Conservation (phyloP, 2,797 vertebrate genomes). For the Tangara arthus region DNA sequence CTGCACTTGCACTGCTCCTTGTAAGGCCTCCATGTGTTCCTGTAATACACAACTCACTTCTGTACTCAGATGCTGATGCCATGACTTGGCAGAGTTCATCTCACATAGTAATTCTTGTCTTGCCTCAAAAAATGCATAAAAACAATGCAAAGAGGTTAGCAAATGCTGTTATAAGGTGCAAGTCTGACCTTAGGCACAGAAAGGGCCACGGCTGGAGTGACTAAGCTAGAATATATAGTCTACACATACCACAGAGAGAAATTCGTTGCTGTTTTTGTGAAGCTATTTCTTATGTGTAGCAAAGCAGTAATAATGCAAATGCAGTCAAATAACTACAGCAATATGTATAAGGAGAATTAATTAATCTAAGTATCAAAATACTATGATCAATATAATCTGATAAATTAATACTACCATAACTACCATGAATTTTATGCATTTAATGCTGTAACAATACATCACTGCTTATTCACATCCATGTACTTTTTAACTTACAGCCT, state of each 20-base stretch:
- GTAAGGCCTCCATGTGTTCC: not conserved
- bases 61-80: not conserved
- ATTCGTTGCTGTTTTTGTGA: not conserved
- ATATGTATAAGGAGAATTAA: not conserved
- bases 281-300: not conserved
- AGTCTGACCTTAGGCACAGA: not conserved
- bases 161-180: not conserved
- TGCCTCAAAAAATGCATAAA: not conserved
- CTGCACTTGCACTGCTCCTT: not conserved
- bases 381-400: not conserved
- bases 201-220: not conserved
- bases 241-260: not conserved
- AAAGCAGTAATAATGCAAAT: not conserved
- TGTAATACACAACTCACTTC: not conserved
- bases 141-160: not conserved
- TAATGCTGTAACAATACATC: not conserved
- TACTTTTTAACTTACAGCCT: not conserved
- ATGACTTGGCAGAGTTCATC: not conserved
- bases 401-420: not conserved
- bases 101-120: not conserved
- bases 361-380: not conserved
- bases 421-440: not conserved
- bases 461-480: not conserved
- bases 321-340: not conserved
- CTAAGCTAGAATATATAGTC: not conserved